phyloP scores from a whole-genome alignment of 2,113 vertebrate genomes.

The Otis tarda region DNA sequence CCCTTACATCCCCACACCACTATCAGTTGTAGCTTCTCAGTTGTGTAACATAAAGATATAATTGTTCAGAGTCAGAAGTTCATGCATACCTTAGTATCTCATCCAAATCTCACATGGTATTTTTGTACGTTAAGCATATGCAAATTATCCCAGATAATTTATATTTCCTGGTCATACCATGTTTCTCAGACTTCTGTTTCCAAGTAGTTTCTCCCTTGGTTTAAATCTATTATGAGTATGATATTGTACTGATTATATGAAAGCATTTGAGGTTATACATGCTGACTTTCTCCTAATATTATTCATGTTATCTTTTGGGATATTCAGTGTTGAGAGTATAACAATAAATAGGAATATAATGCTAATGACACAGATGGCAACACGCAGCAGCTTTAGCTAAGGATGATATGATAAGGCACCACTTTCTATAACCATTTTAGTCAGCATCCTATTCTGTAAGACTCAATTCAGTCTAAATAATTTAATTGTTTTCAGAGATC shows the following conservation, averaged over 20 bases:
- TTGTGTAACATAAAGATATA: neutral
- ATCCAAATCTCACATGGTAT: neutral
- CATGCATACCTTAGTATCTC: neutral
- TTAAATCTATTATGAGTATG: neutral
- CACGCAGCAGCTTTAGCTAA: neutral
- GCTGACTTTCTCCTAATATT: neutral
- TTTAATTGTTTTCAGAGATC: neutral
- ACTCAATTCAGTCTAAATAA: neutral
- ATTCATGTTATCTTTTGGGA: neutral
- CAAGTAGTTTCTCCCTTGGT: neutral
- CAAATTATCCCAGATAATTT: neutral
- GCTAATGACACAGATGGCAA: neutral
- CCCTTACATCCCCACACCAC: neutral
- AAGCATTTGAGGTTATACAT: neutral
- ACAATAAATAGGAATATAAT: neutral
- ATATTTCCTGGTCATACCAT: neutral
- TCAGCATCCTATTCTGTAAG: neutral
- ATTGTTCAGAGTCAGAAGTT: neutral
- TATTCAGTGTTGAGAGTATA: neutral
- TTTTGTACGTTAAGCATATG: neutral
- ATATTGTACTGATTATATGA: neutral
- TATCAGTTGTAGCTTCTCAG: neutral
- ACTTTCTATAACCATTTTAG: neutral
- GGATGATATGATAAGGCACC: neutral
- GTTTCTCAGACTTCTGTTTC: neutral